Evolutionary conservation across 2,888 invertebrate species (phyloP), one percentile per base, ranked within the genome.

Genomic region (Tiliacea aurago): DNA sequence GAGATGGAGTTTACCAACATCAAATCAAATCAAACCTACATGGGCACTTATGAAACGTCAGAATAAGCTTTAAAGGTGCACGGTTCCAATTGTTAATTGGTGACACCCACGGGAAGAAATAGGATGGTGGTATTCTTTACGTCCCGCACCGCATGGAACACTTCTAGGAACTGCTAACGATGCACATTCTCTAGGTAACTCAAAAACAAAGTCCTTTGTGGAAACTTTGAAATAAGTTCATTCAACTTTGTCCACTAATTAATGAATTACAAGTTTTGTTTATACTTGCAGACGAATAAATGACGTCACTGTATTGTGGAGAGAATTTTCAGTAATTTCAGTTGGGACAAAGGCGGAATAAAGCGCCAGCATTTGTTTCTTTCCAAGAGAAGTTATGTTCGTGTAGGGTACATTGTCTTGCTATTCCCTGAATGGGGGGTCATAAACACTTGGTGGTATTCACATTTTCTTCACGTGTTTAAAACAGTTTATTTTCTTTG

Each of bases 211-310:
- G 15, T 18, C 37, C 45, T 1, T 10, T 64, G 23, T 37, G 23
- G 69, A 47, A 69, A 78, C 66, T 70, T 62, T 13, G 4, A 15
- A 55, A 61, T 51, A 59, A 33, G 33, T 43, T 64, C 70, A 70
- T 73, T 67, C 58, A 73, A 70, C 62, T 73, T 70, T 18, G 49
- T n/a, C 37, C 20, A 56, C 64, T 67, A 64, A 65, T 74, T 65
- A 73, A 73, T 45, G 49, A 67, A 67, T 47, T 49, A 61, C 71
- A 72, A 72, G 53, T 78, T 77, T 70, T 76, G 77, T 78, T 67
- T 43, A 56, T 28, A 62, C 62, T 37, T 28, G 49, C 41, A 53
- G n/a, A 59, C 37, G 28, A 56, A 67, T 64, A 49, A 53, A 59
- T 76, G 65, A 71, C 75, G 20, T 69, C 68, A 69, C 53, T 1